phyloP scores from a whole-genome alignment of 2,797 vertebrate species.

The Acropternis orthonyx region DNA sequence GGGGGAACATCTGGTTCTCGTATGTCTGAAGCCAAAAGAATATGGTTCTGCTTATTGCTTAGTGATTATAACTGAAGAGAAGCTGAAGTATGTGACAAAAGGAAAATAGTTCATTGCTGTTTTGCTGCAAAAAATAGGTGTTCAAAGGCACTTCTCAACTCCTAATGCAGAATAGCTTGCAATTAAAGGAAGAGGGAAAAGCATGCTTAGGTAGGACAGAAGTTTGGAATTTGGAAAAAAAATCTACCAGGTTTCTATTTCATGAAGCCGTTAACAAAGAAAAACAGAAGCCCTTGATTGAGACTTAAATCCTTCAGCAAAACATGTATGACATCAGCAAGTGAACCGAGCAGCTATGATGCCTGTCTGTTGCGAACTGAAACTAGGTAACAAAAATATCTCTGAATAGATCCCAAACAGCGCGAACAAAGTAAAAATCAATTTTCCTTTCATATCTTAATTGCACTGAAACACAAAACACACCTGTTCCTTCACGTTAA shows the following conservation, averaged over 20 bases:
- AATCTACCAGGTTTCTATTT: not conserved
- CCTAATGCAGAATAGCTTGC: not conserved
- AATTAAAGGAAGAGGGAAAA: not conserved
- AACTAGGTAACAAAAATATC: slow-evolving; percentile 39
- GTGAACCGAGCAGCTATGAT: slow-evolving; percentile 16
- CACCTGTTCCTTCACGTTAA: slow-evolving; percentile 69
- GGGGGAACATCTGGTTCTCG: slow-evolving; percentile 27
- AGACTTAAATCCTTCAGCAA: slow-evolving; percentile 31
- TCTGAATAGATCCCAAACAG: not conserved
- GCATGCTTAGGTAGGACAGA: not conserved
- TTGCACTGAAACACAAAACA: not conserved
- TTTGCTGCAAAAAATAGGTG: not conserved
- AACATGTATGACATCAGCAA: slow-evolving; percentile 31
- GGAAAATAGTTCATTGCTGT: not conserved
- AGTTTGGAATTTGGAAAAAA: not conserved
- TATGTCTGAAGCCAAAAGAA: slow-evolving; percentile 2
- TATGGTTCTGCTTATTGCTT: slow-evolving; percentile 1
- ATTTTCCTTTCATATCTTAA: not conserved
- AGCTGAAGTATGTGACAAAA: not conserved
- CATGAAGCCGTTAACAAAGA: not conserved
- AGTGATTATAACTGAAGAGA: not conserved
- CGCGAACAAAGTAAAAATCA: slow-evolving; percentile 7
- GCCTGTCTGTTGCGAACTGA: not conserved
- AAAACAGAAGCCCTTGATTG: not conserved
- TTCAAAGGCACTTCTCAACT: not conserved